These are phyloP conservation scores for Chironomus striatipennis DNA, from an alignment of 1,140 invertebrate species.

Conservation along the genomic window DNA sequence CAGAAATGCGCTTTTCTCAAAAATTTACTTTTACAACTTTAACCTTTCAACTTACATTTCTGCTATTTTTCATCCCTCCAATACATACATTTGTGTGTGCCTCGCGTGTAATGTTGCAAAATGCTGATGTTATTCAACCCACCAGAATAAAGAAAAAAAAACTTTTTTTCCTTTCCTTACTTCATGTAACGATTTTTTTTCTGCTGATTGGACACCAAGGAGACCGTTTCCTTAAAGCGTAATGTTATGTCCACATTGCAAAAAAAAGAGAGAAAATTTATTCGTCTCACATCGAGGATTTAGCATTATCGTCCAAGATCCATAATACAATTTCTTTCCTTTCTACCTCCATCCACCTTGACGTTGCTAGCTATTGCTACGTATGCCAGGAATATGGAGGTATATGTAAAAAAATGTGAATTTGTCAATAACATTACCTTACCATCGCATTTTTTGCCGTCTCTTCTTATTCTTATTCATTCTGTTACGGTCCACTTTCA, in stretches of 20 bases:
- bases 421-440: conserved; percentile 21
- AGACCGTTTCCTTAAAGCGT: conserved; percentile 18
- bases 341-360: background rate
- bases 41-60: too few relatives aligned
- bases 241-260: conserved; percentile 18
- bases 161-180: background rate
- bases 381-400: background rate
- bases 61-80: background rate
- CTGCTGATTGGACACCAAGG: conserved; percentile 20
- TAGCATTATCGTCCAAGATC: conserved; percentile 23
- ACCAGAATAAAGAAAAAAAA: background rate
- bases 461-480: background rate
- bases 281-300: conserved; percentile 23
- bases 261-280: conserved; percentile 15
- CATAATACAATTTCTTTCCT: conserved; percentile 12
- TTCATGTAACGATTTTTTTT: conserved; percentile 9
- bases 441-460: background rate
- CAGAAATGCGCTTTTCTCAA: too few relatives aligned
- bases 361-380: background rate
- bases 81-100: background rate
- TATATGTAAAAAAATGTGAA: conserved; percentile 18
- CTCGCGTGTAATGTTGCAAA: conserved; percentile 19
- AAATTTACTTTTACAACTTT: too few relatives aligned
- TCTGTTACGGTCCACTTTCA: conserved; percentile 3
- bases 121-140: conserved; percentile 23